Conservation (phyloP, 2,797 vertebrate genomes). For the Scyliorhinus canicula region DNA sequence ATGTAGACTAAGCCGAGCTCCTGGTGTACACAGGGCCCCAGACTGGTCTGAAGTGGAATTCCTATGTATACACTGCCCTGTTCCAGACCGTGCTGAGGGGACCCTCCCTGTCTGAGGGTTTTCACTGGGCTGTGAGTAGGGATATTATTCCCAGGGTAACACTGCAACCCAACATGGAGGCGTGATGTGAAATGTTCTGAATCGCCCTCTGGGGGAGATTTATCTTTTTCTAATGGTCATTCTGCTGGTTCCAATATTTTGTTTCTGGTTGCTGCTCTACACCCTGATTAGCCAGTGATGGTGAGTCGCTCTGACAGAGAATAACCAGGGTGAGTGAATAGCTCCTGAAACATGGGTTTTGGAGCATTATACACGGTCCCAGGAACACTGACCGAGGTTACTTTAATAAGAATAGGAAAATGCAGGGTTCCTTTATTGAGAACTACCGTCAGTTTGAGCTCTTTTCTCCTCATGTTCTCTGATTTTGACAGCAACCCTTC, state of each 20-base stretch:
- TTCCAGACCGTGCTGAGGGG: too few species aligned
- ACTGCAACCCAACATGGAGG: not conserved
- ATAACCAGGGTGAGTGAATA: not conserved
- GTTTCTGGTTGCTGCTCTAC: not conserved
- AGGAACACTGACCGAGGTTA: not conserved
- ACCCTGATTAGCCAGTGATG: too few species aligned
- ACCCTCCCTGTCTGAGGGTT: not conserved
- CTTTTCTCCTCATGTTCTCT: not conserved
- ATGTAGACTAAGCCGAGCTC: too few species aligned
- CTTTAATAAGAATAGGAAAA: not conserved
- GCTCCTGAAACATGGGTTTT: not conserved
- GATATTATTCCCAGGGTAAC: not conserved
- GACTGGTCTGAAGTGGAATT: too few species aligned
- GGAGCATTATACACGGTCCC: too few species aligned
- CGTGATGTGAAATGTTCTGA: not conserved
- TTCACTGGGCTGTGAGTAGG: too few species aligned
- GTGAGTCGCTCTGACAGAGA: too few species aligned
- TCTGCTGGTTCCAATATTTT: too few species aligned
- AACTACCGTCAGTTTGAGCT: not conserved
- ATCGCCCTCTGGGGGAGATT: not conserved
- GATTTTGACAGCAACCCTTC: not conserved
- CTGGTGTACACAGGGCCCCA: too few species aligned
- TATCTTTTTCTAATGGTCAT: too few species aligned
- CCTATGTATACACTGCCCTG: too few species aligned
- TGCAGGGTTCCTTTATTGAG: not conserved